Conservation (phyloP, 2,113 vertebrate genomes). For the Urocynchramus pylzowi region DNA sequence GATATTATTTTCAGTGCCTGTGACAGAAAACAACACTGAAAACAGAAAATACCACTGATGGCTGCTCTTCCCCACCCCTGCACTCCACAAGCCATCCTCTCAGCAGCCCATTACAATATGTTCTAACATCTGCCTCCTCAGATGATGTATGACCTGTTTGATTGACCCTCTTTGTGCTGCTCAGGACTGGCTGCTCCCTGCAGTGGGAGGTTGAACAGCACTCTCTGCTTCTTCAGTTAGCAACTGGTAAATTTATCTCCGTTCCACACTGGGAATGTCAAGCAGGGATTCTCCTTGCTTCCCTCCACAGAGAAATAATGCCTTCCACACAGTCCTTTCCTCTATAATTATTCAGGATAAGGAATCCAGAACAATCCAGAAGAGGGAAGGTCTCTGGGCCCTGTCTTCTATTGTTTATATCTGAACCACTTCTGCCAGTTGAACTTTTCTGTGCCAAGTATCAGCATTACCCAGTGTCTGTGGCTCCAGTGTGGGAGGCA, state of each 20-base stretch:
- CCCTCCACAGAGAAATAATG: neutral
- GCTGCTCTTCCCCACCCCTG: conserved; percentile 33
- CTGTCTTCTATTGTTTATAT: neutral
- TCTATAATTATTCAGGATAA: neutral
- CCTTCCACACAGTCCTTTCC: neutral
- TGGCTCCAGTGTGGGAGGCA: conserved; percentile 43
- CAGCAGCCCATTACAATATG: conserved; percentile 88
- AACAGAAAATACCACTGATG: conserved; percentile 1
- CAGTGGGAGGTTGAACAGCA: conserved; percentile 28
- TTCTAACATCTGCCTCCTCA: conserved; percentile 91
- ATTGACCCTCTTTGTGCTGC: conserved; percentile 85
- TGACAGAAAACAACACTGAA: neutral
- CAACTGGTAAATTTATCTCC: conserved; percentile 52
- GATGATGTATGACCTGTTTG: conserved; percentile 82
- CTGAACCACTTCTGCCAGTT: neutral
- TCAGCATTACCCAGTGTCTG: conserved; percentile 26
- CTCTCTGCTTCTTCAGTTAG: conserved; percentile 26
- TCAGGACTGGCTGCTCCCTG: conserved; percentile 62
- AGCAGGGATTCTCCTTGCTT: neutral
- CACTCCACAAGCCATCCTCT: conserved; percentile 68
- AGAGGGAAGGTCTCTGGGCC: neutral
- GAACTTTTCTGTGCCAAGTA: conserved; percentile 4
- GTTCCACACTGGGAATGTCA: neutral
- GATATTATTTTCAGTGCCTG: neutral
- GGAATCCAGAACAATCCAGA: neutral